A percentile compares a stretch with the other conserved stretches of the same genome.
Evolutionary conservation across 2,888 invertebrate genomes (phyloP).

Genomic region (Leptogaster cylindrica): DNA sequence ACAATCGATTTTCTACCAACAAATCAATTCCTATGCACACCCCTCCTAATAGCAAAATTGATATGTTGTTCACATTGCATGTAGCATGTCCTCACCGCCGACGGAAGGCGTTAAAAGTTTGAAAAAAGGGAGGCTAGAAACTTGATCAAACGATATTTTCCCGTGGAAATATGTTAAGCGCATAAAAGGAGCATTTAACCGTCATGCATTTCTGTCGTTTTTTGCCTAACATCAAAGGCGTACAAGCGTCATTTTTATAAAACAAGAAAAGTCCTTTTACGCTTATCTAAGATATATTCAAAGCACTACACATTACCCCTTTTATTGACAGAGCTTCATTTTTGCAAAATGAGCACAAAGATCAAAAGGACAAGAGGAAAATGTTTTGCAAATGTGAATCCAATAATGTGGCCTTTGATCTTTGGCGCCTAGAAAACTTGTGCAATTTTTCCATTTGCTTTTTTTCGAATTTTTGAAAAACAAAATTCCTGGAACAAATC

Average conservation of each 20-base stretch:
- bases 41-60: background rate
- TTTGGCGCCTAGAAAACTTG: conserved; percentile 6
- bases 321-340: conserved; percentile 14
- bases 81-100: no score
- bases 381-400: conserved; percentile 4
- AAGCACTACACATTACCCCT: background rate
- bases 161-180: background rate
- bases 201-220: background rate
- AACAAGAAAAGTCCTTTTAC: conserved; percentile 2
- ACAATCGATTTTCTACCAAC: no score
- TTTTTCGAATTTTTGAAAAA: conserved; percentile 5
- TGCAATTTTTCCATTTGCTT: conserved; percentile 24
- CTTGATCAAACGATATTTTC: conserved; percentile 13
- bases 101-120: no score
- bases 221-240: conserved; percentile 1
- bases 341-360: background rate
- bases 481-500: no score
- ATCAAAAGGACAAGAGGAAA: conserved; percentile 22
- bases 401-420: conserved; percentile 24
- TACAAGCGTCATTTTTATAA: background rate
- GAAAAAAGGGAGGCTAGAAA: background rate
- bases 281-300: background rate
- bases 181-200: conserved; percentile 24
- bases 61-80: conserved; percentile 13
- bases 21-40: no score